These are phyloP conservation scores for Kryptopterus vitreolus DNA, from an alignment of 2,797 vertebrate species.

Conservation along the genomic window DNA sequence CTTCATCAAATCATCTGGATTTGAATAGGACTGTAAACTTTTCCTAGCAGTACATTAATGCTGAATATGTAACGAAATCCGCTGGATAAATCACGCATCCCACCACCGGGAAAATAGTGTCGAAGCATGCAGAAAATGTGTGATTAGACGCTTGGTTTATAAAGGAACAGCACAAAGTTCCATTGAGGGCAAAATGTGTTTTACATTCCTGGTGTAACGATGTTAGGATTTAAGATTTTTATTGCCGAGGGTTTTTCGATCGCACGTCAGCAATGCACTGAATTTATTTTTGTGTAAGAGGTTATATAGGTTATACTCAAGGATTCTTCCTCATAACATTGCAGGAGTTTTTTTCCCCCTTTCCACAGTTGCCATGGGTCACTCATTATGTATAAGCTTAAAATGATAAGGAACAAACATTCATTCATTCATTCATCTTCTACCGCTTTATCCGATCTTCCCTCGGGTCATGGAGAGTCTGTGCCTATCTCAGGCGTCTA, in stretches of 20 bases:
- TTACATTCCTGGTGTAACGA: background rate
- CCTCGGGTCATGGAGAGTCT: too few relatives aligned
- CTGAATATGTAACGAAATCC: background rate
- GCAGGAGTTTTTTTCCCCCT: too few relatives aligned
- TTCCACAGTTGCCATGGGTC: too few relatives aligned
- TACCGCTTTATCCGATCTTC: too few relatives aligned
- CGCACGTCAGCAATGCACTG: background rate
- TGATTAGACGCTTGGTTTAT: background rate
- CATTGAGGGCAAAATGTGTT: constrained; percentile 1
- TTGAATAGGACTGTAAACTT: background rate
- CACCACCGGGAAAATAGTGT: constrained; percentile 5
- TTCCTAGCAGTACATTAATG: constrained; percentile 1
- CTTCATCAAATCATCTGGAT: constrained; percentile 62
- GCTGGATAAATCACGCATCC: background rate
- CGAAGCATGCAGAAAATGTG: constrained; percentile 16
- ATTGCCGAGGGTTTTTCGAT: background rate
- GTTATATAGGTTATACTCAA: too few relatives aligned
- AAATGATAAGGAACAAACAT: too few relatives aligned
- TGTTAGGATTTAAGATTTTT: background rate
- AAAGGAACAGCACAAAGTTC: background rate
- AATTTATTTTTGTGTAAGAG: too few relatives aligned
- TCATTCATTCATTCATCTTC: too few relatives aligned
- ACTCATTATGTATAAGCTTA: too few relatives aligned
- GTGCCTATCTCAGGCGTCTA: too few relatives aligned
- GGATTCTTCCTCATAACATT: too few relatives aligned